These are phyloP conservation scores for Myotis daubentonii DNA, from an alignment of 2,797 vertebrate genomes.

Conservation along the genomic window DNA sequence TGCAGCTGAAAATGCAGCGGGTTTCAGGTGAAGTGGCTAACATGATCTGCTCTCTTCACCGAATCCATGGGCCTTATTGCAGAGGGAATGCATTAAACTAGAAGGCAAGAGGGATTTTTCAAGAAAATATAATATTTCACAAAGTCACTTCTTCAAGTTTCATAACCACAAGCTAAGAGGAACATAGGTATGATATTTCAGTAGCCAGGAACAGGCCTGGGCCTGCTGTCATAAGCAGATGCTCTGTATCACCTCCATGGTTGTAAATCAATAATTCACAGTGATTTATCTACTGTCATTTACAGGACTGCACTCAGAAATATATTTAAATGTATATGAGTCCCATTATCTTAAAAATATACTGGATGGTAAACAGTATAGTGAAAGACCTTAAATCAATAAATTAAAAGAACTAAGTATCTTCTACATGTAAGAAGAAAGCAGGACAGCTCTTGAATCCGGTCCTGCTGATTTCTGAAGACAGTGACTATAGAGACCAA, in stretches of 20 bases:
- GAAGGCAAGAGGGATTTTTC: not conserved
- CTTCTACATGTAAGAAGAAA: not conserved
- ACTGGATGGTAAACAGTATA: not conserved
- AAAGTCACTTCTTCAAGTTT: not conserved
- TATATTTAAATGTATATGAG: not conserved
- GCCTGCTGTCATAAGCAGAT: not conserved
- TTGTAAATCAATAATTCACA: constrained; percentile 14
- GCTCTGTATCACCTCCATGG: not conserved
- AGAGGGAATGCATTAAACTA: not conserved
- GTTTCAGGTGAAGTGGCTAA: not conserved
- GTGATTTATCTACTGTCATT: not conserved
- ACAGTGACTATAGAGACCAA: not conserved
- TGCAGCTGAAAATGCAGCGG: not conserved
- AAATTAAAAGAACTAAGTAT: not conserved
- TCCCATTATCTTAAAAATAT: not conserved
- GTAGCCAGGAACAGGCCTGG: not conserved
- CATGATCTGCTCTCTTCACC: not conserved
- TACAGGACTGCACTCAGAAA: not conserved
- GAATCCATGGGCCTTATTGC: not conserved
- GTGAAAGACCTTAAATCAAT: not conserved
- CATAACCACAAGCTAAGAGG: not conserved
- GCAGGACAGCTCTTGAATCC: not conserved
- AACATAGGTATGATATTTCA: not conserved
- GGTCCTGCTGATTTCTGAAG: not conserved
- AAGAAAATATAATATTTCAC: not conserved